Evolutionary conservation across 2,113 vertebrate genomes (phyloP).

Genomic region (Orientallactaga bullata): DNA sequence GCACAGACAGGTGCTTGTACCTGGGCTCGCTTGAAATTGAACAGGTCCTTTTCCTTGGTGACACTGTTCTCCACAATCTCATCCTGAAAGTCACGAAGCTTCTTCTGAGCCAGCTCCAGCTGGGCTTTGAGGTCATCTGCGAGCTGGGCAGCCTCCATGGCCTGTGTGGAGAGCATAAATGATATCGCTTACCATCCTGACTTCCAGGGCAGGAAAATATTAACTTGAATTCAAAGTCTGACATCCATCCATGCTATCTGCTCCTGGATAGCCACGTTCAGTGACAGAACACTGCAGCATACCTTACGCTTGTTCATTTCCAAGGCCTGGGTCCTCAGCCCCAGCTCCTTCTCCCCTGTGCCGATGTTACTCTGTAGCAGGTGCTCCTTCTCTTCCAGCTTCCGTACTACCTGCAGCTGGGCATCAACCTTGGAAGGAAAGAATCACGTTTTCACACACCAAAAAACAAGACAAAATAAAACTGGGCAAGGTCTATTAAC

Average conservation of each 20-base stretch:
- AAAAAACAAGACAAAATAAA: background rate
- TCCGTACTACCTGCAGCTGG: slow-evolving; percentile 96
- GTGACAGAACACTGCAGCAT: background rate
- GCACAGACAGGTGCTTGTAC: slow-evolving; percentile 80
- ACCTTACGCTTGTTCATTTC: slow-evolving; percentile 99
- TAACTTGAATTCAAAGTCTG: background rate
- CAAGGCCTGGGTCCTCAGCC: slow-evolving; percentile 94
- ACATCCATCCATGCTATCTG: background rate
- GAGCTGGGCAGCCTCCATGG: slow-evolving; percentile 94
- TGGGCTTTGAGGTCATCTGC: slow-evolving; percentile 95
- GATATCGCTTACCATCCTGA: background rate
- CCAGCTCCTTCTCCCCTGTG: slow-evolving; percentile 95
- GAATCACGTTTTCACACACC: slow-evolving; percentile 43
- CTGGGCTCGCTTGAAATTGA: slow-evolving; percentile 97
- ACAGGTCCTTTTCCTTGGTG: slow-evolving; percentile 97
- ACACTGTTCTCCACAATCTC: slow-evolving; percentile 97
- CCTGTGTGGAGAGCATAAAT: slow-evolving; percentile 82
- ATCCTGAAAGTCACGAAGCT: slow-evolving; percentile 93
- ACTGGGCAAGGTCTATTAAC: background rate
- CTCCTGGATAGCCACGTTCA: background rate
- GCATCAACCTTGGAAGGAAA: slow-evolving; percentile 92
- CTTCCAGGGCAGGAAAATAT: background rate
- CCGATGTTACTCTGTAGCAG: slow-evolving; percentile 97
- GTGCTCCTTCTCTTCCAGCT: slow-evolving; percentile 98
- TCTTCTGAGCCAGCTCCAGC: slow-evolving; percentile 94